Percentiles rank a stretch among this genome's conserved stretches.
phyloP scores from a whole-genome alignment of 1,140 invertebrate species.

The Geopemphigus sp. region DNA sequence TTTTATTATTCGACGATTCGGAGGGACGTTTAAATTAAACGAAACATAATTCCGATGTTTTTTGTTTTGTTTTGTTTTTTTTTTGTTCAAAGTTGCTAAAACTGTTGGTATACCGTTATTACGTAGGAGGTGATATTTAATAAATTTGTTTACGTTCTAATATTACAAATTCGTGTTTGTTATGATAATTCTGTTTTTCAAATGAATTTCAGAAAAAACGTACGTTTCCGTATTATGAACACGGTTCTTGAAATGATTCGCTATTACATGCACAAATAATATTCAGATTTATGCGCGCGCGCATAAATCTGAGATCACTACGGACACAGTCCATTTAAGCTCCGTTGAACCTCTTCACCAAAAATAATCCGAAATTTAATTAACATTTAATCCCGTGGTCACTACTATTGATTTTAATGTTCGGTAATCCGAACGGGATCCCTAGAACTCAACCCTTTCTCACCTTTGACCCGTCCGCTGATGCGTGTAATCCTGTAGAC shows the following conservation, averaged over 20 bases:
- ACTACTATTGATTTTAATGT: conserved; percentile 24
- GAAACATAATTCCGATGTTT: conserved; percentile 19
- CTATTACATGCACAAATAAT: too few species aligned
- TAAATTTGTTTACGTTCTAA: too few species aligned
- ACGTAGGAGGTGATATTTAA: not conserved
- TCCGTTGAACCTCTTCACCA: not conserved
- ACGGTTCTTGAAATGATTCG: too few species aligned
- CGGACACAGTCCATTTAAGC: conserved; percentile 2
- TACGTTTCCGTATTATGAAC: too few species aligned
- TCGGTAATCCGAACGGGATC: conserved; percentile 1
- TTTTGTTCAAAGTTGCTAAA: not conserved
- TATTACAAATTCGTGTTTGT: not conserved
- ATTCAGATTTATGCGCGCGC: too few species aligned
- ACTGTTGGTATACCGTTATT: conserved; percentile 2
- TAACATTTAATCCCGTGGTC: conserved; percentile 28
- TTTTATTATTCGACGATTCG: not conserved
- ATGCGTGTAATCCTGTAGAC: not conserved
- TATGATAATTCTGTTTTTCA: conserved; percentile 13
- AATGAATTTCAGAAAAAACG: not conserved
- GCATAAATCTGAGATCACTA: conserved; percentile 23
- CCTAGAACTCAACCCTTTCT: conserved; percentile 1
- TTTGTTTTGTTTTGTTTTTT: conserved; percentile 22
- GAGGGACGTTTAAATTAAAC: conserved; percentile 24
- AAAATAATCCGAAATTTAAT: conserved; percentile 33
- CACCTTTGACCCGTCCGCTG: conserved; percentile 14